phyloP scores from a whole-genome alignment of 2,113 vertebrate genomes.

The Scartelaos histophorus region DNA sequence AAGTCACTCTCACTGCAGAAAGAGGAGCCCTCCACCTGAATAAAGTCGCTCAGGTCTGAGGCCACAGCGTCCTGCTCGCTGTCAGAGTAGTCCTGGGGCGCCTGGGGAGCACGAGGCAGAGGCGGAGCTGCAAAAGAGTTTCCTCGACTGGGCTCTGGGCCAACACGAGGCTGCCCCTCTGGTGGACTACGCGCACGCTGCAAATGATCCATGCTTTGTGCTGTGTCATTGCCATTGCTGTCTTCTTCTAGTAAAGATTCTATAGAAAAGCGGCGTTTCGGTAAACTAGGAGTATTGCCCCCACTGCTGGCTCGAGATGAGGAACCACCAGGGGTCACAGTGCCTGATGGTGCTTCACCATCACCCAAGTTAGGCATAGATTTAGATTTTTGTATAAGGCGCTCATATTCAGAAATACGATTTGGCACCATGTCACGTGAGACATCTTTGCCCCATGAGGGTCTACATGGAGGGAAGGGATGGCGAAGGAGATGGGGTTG shows the following conservation, averaged over 20 bases:
- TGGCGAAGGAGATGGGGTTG: slow-evolving; percentile 80
- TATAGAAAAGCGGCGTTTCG: slow-evolving; percentile 88
- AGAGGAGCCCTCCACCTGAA: slow-evolving; percentile 93
- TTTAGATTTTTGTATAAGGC: slow-evolving; percentile 92
- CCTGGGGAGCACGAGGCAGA: slow-evolving; percentile 40
- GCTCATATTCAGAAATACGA: slow-evolving; percentile 90
- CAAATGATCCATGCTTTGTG: slow-evolving; percentile 49
- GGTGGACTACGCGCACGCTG: slow-evolving; percentile 73
- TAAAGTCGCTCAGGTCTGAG: slow-evolving; percentile 91
- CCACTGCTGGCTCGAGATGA: slow-evolving; percentile 83
- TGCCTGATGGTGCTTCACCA: slow-evolving; percentile 79
- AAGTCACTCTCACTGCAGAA: slow-evolving; percentile 97
- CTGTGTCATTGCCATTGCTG: slow-evolving; percentile 44
- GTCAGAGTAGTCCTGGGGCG: slow-evolving; percentile 84
- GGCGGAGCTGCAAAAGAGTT: slow-evolving; percentile 39
- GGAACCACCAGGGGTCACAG: slow-evolving; percentile 81
- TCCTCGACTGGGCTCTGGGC: slow-evolving; percentile 46
- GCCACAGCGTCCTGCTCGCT: slow-evolving; percentile 90
- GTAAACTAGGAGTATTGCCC: slow-evolving; percentile 64
- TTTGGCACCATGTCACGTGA: slow-evolving; percentile 89
- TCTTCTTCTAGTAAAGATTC: slow-evolving; percentile 92
- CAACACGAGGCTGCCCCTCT: slow-evolving; percentile 71
- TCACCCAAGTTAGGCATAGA: slow-evolving; percentile 93
- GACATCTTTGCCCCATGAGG: slow-evolving; percentile 83
- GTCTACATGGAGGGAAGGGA: slow-evolving; percentile 68